phyloP scores from a whole-genome alignment of 2,888 invertebrate species.

The Meandrusa payeni region DNA sequence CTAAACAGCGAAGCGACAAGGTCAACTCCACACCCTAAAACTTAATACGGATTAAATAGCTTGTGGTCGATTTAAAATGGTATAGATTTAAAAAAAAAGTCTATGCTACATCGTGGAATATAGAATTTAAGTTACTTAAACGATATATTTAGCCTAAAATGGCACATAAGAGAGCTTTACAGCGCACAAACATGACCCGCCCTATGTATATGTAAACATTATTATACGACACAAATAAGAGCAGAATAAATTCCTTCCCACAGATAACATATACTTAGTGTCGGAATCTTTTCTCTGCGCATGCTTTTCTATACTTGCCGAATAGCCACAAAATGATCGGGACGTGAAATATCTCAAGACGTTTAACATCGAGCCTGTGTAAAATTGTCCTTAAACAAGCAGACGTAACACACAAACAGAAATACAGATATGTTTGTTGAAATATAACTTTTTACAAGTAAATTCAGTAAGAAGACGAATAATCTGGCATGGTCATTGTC shows the following conservation, averaged over 20 bases:
- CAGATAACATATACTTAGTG: not conserved
- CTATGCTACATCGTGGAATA: slow-evolving; percentile 33
- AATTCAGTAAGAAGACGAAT: too few relatives aligned
- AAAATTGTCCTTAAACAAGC: too few relatives aligned
- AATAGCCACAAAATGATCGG: slow-evolving; percentile 11
- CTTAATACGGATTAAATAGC: slow-evolving; percentile 19
- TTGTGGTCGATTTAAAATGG: slow-evolving; percentile 24
- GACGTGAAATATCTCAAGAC: slow-evolving; percentile 16
- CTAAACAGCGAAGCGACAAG: slow-evolving; percentile 9
- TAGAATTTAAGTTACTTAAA: slow-evolving; percentile 62
- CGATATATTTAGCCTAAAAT: slow-evolving; percentile 63
- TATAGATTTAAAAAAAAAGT: slow-evolving; percentile 28
- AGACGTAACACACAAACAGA: too few relatives aligned
- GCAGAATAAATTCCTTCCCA: not conserved
- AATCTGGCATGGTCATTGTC: too few relatives aligned
- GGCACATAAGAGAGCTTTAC: slow-evolving; percentile 51
- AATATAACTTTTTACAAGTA: too few relatives aligned
- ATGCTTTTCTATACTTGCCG: not conserved
- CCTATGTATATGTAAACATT: slow-evolving; percentile 26
- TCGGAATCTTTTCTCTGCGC: not conserved
- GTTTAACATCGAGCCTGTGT: slow-evolving; percentile 14
- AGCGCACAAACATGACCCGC: slow-evolving; percentile 54
- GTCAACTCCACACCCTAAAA: slow-evolving; percentile 3
- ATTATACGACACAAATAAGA: not conserved
- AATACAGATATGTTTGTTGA: too few relatives aligned